Evolutionary conservation across 37 sponge, comb jelly and placozoan species (phyloP), one percentile per base, ranked within the genome.

Genomic region (Geodia barretti): DNA sequence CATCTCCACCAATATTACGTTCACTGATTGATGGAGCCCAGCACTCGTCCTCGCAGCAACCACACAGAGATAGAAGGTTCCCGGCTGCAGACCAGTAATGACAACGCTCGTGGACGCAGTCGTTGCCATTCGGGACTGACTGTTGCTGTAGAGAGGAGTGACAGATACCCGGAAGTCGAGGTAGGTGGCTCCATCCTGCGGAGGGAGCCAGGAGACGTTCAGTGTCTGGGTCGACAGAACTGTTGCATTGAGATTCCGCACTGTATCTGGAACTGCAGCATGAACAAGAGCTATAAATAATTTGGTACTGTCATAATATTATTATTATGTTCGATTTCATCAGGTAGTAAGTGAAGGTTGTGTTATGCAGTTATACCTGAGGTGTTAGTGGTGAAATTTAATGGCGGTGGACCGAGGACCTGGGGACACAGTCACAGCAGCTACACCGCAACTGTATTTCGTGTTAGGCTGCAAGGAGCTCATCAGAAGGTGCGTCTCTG

Each of bases 1-100:
- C n/a, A n/a, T n/a, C n/a, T n/a, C n/a, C n/a, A n/a, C n/a, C n/a
- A n/a, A n/a, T n/a, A n/a, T n/a, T n/a, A n/a, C n/a, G n/a, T n/a
- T n/a, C n/a, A n/a, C n/a, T n/a, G n/a, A n/a, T n/a, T n/a, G n/a
- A n/a, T n/a, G n/a, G n/a, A 33, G 54, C 7, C 54, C 68, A 41
- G 69, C 68, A 41, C 36, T 31, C 0, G 68, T 79, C 2, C 3
- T 5, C 31, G 79, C 79, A 42, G 79, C 79, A 23, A 79, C 79
- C 11, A 1, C 40, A 39, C 67, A 79, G 28, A 30, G 41, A 33
- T 79, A 79, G 21, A 39, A 20, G 38, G 36, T 41, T 32, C 41
- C 68, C 20, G 79, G 79, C 3, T 67, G 68, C 33, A 79, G 54
- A 30, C 54, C 2, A 17, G 37, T 14, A 20, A 79, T 4, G 31